Base-by-base conservation (phyloP, 2,888 invertebrate genomes). In the Noctua janthe region DNA sequence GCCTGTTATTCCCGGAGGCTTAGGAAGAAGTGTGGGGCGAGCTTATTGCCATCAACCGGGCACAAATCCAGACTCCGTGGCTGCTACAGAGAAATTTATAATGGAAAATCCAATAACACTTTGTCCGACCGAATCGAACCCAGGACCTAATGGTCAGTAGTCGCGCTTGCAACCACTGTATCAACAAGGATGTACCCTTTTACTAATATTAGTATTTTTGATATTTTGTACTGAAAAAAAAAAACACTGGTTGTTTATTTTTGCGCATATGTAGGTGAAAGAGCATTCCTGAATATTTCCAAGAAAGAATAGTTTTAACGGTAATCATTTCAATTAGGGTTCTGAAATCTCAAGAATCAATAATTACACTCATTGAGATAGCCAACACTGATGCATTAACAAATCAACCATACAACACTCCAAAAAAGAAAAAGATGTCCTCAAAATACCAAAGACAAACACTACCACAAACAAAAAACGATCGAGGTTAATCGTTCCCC, bases 401-500 rank as follows among this genome's bases (percentile, higher is more conserved):
- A 49, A 49, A 54, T 6, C 62, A 59, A n/a, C 2, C 11, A 1
- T 1, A 29, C n/a, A 62, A 15, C 29, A 62, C 1, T 62, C 15
- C 0, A 15, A 67, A 49, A 76, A 62, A 47, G 39, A 13, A n/a
- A 71, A 66, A 17, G 2, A 0, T 17, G 10, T 62, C 54, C 15
- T 59, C 43, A 56, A 72, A 64, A 35, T 49, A 39, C 69, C 39
- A 56, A 43, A 76, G 67, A 86, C 43, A 81, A 81, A 78, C 51
- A 73, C 47, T 49, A 47, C n/a, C 64, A n/a, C n/a, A 13, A 75
- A 67, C 35, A 76, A 88, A 86, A 88, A 88, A 70, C 17, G 62
- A 78, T 69, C 74, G 29, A 71, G 47, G 71, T 76, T 83, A 86
- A 89, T 88, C 82, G 87, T 76, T 73, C 71, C 77, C 11, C 43